A percentile compares a stretch with the other conserved stretches of the same genome.
Evolutionary conservation across 2,797 vertebrate species (phyloP).

Genomic region (Pterois miles): DNA sequence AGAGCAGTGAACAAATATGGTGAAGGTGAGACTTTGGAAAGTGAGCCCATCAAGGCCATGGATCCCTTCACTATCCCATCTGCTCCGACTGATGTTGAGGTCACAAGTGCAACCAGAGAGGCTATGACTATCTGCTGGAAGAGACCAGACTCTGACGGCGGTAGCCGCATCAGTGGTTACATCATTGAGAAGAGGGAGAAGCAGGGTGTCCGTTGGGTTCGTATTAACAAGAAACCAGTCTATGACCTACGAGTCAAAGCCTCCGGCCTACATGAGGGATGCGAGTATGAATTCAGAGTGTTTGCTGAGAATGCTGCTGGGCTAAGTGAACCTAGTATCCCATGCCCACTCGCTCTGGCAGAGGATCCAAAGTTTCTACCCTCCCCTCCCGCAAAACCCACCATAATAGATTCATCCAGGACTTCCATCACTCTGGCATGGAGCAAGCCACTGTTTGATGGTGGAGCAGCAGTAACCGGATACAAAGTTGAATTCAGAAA

Average conservation of each 20-base stretch:
- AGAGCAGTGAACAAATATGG: conserved; percentile 96
- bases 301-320: conserved; percentile 97
- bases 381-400: conserved; percentile 93
- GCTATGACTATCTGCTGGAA: conserved; percentile 97
- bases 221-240: conserved; percentile 97
- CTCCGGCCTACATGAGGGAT: conserved; percentile 91
- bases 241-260: conserved; percentile 98
- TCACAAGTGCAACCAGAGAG: conserved; percentile 92
- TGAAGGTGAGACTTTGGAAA: conserved; percentile 93
- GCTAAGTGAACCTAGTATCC: conserved; percentile 91
- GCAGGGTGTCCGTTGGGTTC: conserved; percentile 92
- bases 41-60: conserved; percentile 89
- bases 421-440: conserved; percentile 91
- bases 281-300: conserved; percentile 97
- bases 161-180: conserved; percentile 93
- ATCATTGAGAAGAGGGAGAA: conserved; percentile 97
- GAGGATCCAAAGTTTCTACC: conserved; percentile 96
- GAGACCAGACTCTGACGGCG: conserved; percentile 93
- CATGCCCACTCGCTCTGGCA: conserved; percentile 88
- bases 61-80: conserved; percentile 93
- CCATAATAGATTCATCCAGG: conserved; percentile 89
- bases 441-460: conserved; percentile 97
- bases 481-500: conserved; percentile 94
- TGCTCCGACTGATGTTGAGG: conserved; percentile 91
- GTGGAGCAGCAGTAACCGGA: conserved; percentile 91